Evolutionary conservation across 1,140 invertebrate genomes (phyloP).

Genomic region (Dreissena polymorpha): DNA sequence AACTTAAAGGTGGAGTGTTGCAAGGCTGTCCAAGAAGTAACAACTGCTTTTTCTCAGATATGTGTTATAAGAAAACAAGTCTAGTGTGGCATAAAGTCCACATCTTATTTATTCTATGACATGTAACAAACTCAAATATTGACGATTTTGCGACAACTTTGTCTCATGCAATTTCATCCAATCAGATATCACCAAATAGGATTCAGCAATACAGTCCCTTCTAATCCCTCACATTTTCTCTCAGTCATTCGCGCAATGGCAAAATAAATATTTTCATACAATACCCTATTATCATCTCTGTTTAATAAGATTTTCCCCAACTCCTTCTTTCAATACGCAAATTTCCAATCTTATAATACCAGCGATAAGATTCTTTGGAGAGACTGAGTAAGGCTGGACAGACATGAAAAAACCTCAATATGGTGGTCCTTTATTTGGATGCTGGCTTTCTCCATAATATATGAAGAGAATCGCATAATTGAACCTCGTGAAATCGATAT

Average conservation of each 20-base stretch:
- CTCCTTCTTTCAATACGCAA: constrained; percentile 56
- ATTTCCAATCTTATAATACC: constrained; percentile 53
- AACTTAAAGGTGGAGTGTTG: too few relatives aligned
- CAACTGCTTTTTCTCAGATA: too few relatives aligned
- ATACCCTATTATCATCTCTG: constrained; percentile 55
- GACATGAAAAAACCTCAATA: constrained; percentile 49
- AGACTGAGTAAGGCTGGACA: constrained; percentile 41
- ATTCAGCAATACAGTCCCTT: constrained; percentile 36
- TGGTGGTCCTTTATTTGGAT: constrained; percentile 42
- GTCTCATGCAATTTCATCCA: constrained; percentile 23
- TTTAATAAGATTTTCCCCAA: constrained; percentile 56
- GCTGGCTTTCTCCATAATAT: constrained; percentile 50
- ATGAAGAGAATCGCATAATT: constrained; percentile 57
- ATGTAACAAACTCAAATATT: too few relatives aligned
- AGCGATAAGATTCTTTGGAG: constrained; percentile 39
- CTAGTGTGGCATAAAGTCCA: too few relatives aligned
- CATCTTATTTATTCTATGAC: too few relatives aligned
- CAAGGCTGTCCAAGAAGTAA: too few relatives aligned
- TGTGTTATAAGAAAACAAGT: too few relatives aligned
- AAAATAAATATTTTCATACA: constrained; percentile 60
- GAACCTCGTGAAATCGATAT: constrained; percentile 50
- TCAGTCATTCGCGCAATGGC: constrained; percentile 50
- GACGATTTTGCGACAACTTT: neutral
- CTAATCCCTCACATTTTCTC: constrained; percentile 41
- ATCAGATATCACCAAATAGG: constrained; percentile 47